Conservation (phyloP, 2,888 invertebrate genomes). For the Hirtodrosophila confusa region DNA sequence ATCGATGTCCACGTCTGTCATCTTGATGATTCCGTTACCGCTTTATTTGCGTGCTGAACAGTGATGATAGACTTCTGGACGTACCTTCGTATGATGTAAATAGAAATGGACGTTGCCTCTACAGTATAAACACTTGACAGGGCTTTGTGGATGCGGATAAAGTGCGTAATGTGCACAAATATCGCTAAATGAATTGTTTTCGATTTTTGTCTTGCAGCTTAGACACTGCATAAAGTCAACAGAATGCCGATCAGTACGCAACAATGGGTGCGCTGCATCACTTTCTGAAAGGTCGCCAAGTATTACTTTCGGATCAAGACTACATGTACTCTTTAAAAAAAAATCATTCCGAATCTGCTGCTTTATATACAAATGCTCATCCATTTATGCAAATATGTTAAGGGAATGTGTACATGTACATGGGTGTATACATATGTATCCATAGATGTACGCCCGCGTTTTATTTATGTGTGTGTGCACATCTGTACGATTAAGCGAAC, state of each 20-base stretch:
- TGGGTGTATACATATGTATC: not conserved
- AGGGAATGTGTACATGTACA: not conserved
- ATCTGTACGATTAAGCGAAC: no score
- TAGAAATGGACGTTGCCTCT: conserved; percentile 78
- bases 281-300: conserved; percentile 70
- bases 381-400: conserved; percentile 24
- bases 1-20: conserved; percentile 56
- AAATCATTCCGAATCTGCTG: not conserved
- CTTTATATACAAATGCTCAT: conserved; percentile 3
- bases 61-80: conserved; percentile 74
- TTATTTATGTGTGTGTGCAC: not conserved
- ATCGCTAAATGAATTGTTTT: conserved; percentile 67
- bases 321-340: conserved; percentile 6
- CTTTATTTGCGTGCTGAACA: conserved; percentile 75
- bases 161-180: conserved; percentile 79
- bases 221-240: conserved; percentile 70
- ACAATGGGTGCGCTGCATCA: conserved; percentile 81
- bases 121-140: conserved; percentile 79
- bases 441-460: not conserved
- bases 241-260: conserved; percentile 70
- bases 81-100: conserved; percentile 26
- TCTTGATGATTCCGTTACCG: conserved; percentile 9
- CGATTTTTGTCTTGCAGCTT: conserved; percentile 72
- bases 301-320: not conserved
- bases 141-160: conserved; percentile 55